Evolutionary conservation across 2,888 invertebrate genomes (phyloP), one percentile per base, ranked within the genome.

Genomic region (Ennomos fuscantarius): DNA sequence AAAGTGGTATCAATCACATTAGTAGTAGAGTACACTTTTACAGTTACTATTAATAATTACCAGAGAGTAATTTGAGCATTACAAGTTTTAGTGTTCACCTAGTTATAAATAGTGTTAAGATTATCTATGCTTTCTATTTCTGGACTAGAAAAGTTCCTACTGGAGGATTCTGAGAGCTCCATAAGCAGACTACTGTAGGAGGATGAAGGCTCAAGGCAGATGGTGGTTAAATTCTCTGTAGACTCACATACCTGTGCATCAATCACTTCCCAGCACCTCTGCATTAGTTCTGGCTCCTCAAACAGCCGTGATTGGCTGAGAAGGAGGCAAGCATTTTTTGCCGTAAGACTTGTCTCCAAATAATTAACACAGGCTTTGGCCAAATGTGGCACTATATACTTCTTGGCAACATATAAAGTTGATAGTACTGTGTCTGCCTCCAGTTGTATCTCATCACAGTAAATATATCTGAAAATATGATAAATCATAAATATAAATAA

Each of bases 251-350:
- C 97, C 96, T 97, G 97, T 53, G 99, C 99, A 92, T 99, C 99
- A 82, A 99, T 98, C 63, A 99, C 98, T 93, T 98, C 98, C 98
- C 98, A 98, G 93, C 98, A 98, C 72, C 98, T 94, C 88, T 98
- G 97, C 98, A 98, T 98, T 72, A 99, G 93, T 83, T 99, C 98
- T 57, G 98, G 97, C 89, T 99, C 99, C 90, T 99, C 99, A 93
- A 99, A 99, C 58, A 99, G 94, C 72, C 98, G 93, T 66, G 98
- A 98, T 89, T 99, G 99, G 87, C 98, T 98, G 76, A 99, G 94
- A 70, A 99, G 94, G 70, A 99, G 94, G 87, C 99, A 99, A 68
- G 98, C 98, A 93, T 99, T 99, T 91, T 97, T 97, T 72, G 99
- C 98, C 70, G 97, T 98, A 68, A 99, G 94, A 92, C 97, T 98